These are phyloP conservation scores for Hyposmocoma kahamanoa DNA, from an alignment of 1,140 invertebrate species.

Conservation along the genomic window DNA sequence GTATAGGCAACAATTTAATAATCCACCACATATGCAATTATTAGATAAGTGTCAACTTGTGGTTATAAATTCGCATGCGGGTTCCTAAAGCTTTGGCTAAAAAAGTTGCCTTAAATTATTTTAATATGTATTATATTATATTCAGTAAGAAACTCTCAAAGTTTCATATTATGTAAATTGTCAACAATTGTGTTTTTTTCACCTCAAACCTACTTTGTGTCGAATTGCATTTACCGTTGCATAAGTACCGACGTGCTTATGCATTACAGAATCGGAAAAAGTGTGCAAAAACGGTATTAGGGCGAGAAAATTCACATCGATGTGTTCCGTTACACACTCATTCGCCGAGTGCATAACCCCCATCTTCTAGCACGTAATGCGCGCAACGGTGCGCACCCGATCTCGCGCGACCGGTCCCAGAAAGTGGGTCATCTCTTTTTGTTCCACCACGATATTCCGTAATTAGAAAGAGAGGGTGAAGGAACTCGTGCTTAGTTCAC, in stretches of 20 bases:
- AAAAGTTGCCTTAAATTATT: no score
- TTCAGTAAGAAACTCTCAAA: no score
- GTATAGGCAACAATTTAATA: no score
- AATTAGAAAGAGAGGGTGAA: slow-evolving; percentile 68
- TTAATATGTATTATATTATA: no score
- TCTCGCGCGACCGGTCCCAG: slow-evolving; percentile 65
- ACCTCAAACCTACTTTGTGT: no score
- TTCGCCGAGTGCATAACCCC: slow-evolving; percentile 53
- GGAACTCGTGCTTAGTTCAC: slow-evolving; percentile 27
- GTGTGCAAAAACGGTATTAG: slow-evolving; percentile 58
- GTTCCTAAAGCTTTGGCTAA: no score
- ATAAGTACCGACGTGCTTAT: slow-evolving; percentile 34
- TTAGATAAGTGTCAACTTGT: no score
- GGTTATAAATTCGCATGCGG: no score
- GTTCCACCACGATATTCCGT: slow-evolving; percentile 69
- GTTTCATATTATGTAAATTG: no score
- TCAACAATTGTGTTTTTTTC: no score
- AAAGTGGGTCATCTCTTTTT: slow-evolving; percentile 74
- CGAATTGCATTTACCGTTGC: slow-evolving; percentile 23
- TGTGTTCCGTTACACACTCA: slow-evolving; percentile 52
- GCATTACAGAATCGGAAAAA: slow-evolving; percentile 49
- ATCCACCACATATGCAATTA: no score
- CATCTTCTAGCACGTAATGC: slow-evolving; percentile 64
- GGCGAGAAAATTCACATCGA: slow-evolving; percentile 70
- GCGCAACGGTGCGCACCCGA: slow-evolving; percentile 62